Evolutionary conservation across 2,113 vertebrate genomes (phyloP).

Genomic region (Hyla sarda): DNA sequence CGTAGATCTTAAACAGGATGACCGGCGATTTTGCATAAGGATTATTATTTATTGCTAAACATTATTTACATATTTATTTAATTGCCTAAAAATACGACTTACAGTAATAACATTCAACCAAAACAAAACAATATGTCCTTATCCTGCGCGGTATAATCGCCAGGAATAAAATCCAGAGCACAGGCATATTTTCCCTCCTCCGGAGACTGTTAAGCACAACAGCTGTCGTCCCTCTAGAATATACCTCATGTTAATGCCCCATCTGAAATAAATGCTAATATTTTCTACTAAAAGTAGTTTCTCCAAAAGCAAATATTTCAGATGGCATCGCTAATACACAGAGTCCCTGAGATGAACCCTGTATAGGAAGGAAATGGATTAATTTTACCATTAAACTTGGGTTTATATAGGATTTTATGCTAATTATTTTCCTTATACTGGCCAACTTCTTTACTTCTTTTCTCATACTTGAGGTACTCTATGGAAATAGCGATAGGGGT

Average conservation of each 20-base stretch:
- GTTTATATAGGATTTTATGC: not conserved
- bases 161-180: slow-evolving; percentile 44
- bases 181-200: slow-evolving; percentile 35
- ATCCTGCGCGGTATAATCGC: not conserved
- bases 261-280: slow-evolving; percentile 30
- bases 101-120: not conserved
- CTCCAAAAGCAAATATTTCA: not conserved
- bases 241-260: slow-evolving; percentile 44
- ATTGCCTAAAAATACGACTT: not conserved
- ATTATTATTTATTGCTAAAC: not conserved
- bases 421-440: not conserved
- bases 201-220: slow-evolving; percentile 34
- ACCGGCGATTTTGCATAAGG: no score
- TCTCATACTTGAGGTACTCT: not conserved
- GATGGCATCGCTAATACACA: not conserved
- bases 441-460: not conserved
- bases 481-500: not conserved
- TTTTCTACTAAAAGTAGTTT: not conserved
- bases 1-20: not conserved
- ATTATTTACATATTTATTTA: not conserved
- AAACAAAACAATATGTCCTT: slow-evolving; percentile 18
- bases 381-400: no score
- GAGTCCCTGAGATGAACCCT: not conserved
- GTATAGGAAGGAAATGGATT: no score
- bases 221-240: slow-evolving; percentile 53